These are phyloP conservation scores for Eudyptes chrysolophus DNA, from an alignment of 2,113 vertebrate species.

Conservation along the genomic window DNA sequence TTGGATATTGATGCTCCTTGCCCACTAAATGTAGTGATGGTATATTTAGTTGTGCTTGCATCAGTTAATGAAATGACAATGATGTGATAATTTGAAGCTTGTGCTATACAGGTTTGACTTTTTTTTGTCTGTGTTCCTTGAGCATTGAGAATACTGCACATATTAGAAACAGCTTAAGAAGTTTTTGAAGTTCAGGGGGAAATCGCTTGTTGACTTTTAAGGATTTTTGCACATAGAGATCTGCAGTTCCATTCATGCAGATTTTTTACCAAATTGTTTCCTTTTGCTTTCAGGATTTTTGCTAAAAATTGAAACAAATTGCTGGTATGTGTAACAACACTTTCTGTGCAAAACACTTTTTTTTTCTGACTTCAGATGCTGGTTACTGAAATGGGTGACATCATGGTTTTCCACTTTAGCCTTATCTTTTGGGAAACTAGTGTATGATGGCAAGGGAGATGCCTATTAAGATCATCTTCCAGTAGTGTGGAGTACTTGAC, in stretches of 20 bases:
- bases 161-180: not conserved
- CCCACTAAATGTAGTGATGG: not conserved
- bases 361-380: not conserved
- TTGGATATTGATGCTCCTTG: not conserved
- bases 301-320: not conserved
- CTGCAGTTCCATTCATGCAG: not conserved
- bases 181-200: not conserved
- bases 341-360: not conserved
- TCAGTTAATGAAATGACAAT: not conserved
- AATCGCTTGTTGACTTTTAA: not conserved
- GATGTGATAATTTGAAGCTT: not conserved
- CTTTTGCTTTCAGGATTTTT: not conserved
- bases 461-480: not conserved
- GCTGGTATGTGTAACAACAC: not conserved
- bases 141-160: not conserved
- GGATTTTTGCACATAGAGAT: not conserved
- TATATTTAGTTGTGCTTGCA: not conserved
- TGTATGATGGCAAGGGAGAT: not conserved
- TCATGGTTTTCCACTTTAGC: not conserved
- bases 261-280: not conserved
- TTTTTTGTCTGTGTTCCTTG: not conserved
- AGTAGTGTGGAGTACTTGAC: not conserved
- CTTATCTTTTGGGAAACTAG: not conserved
- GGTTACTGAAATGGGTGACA: not conserved
- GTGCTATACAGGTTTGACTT: not conserved